Conservation (phyloP, 2,113 vertebrate genomes). For the Rousettus leschenaultii region DNA sequence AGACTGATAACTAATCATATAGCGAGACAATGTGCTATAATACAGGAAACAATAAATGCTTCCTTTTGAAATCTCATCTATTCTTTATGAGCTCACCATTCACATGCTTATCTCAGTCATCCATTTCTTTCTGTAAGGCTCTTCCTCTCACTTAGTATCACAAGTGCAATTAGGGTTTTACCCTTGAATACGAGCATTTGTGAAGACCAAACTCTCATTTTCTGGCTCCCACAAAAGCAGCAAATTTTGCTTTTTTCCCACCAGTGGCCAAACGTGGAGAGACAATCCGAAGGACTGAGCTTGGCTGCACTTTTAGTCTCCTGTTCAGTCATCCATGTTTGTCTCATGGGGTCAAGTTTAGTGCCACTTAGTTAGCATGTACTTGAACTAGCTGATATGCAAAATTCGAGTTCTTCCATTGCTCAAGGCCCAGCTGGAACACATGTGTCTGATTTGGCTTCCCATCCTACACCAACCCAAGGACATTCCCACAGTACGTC, state of each 20-base stretch:
- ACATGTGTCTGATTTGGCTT: not conserved
- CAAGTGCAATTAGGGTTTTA: conserved; percentile 44
- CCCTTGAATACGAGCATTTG: not conserved
- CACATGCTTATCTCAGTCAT: conserved; percentile 72
- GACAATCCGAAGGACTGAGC: conserved; percentile 23
- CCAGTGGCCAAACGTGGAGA: not conserved
- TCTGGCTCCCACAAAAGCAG: not conserved
- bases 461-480: not conserved
- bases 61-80: conserved; percentile 78
- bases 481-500: not conserved
- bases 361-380: not conserved
- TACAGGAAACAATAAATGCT: conserved; percentile 81
- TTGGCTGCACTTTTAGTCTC: conserved; percentile 61
- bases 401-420: not conserved
- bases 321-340: conserved; percentile 46
- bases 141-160: conserved; percentile 50
- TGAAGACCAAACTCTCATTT: conserved; percentile 43
- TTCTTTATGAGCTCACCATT: conserved; percentile 73
- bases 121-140: conserved; percentile 57
- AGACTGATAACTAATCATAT: conserved; percentile 84
- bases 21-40: conserved; percentile 79
- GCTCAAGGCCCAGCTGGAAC: not conserved
- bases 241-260: not conserved
- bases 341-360: conserved; percentile 41
- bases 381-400: not conserved